These are phyloP conservation scores for Corythaeola cristata DNA, from an alignment of 2,113 vertebrate species.

Conservation along the genomic window DNA sequence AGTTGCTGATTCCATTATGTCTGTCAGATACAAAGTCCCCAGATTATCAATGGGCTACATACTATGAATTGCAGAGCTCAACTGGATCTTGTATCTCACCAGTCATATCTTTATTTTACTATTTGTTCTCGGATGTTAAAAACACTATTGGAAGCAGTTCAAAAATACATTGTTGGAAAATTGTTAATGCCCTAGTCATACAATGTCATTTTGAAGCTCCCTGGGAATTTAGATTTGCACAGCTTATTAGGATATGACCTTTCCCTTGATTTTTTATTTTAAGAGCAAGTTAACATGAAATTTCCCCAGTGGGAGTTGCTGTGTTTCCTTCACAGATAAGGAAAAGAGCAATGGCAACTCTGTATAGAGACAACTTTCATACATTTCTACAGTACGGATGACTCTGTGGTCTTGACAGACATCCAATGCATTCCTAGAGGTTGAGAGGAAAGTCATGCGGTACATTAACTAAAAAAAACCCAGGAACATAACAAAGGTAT, in stretches of 20 bases:
- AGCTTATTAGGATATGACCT: slow-evolving; percentile 92
- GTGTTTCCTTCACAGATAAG: slow-evolving; percentile 90
- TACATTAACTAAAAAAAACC: slow-evolving; percentile 11
- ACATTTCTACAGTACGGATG: slow-evolving; percentile 35
- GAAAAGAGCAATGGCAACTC: slow-evolving; percentile 79
- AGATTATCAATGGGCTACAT: neutral
- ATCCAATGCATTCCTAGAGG: slow-evolving; percentile 40
- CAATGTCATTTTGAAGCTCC: slow-evolving; percentile 79
- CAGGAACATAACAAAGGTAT: slow-evolving; percentile 60
- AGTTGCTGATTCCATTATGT: neutral
- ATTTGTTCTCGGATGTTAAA: slow-evolving; percentile 46
- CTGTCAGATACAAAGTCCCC: neutral
- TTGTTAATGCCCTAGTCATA: slow-evolving; percentile 68
- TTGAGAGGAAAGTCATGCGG: slow-evolving; percentile 64
- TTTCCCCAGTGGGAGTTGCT: slow-evolving; percentile 85
- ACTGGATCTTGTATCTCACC: neutral
- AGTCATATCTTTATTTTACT: slow-evolving; percentile 41
- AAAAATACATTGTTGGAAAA: slow-evolving; percentile 72
- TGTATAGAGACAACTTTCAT: slow-evolving; percentile 53
- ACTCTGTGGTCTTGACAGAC: slow-evolving; percentile 61
- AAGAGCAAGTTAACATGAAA: slow-evolving; percentile 87
- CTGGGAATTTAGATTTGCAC: slow-evolving; percentile 88
- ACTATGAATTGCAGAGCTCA: neutral
- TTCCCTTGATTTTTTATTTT: slow-evolving; percentile 92
- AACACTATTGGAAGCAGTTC: slow-evolving; percentile 59